Base-by-base conservation (phyloP, 1,140 invertebrate genomes). In the Palaemon carinicauda region DNA sequence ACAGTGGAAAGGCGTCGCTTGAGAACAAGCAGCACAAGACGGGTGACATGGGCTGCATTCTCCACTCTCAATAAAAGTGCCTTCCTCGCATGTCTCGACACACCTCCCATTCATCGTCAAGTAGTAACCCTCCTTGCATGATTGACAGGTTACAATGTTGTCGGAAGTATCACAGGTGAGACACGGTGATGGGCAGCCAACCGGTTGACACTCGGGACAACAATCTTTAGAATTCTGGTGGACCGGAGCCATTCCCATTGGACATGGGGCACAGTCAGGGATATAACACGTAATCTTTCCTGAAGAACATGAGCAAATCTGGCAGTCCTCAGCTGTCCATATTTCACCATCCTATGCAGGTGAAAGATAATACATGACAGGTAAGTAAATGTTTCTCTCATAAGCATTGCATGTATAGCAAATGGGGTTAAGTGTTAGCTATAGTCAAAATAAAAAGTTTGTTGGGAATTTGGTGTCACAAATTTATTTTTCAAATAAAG, bases 1-100 rank as follows among this genome's bases (percentile, higher is more conserved):
- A 29, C 84, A 86, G 77, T 86, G 84, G 33, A 80, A 86, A 7
- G 4, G 71, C 51, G 84, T 65, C 5, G 75, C 84, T 15, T 86
- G 74, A 52, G 77, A 52, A 31, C 84, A 86, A 24, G 77, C 9
- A 17, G 27, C 50, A 51, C 84, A 86, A 12, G 84, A 41, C 3
- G 84, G 84, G 17, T 86, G 84, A 21, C 84, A 86, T 3, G 60
- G 7, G 4, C 24, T 21, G 33, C 84, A 86, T 65, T 80, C 77
- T 2, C 29, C 15, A 41, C 77, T 78, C 14, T 74, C 50, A 12
- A 41, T 54, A 41, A 86, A 86, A 19, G 12, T 74, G 33, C 78
- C 65, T 31, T 80, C 41, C 27, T 29, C 24, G n/a, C 84, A 86
- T 10, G 24, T 51, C 19, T 73, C 29, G 1, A 86, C 78, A 80